Conservation (phyloP, 1,140 invertebrate species). For the Trachymyrmex septentrionalis region DNA sequence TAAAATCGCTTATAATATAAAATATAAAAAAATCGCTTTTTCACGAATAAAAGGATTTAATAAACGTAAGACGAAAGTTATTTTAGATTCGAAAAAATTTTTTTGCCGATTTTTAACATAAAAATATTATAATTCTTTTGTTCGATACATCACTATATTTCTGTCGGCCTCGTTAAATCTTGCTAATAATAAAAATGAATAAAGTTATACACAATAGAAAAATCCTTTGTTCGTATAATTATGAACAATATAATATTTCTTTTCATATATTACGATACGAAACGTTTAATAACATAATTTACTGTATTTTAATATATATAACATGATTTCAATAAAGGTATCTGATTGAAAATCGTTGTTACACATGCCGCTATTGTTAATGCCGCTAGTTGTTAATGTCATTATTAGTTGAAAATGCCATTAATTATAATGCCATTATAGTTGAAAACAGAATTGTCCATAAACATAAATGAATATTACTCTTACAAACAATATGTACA, state of each 20-base stretch:
- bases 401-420: neutral
- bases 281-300: slow-evolving; percentile 49
- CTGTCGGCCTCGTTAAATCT: slow-evolving; percentile 13
- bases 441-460: slow-evolving; percentile 4
- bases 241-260: slow-evolving; percentile 22
- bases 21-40: slow-evolving; percentile 7
- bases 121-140: slow-evolving; percentile 55
- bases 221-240: slow-evolving; percentile 37
- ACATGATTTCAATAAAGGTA: slow-evolving; percentile 32
- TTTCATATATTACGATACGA: slow-evolving; percentile 12
- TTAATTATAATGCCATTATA: neutral
- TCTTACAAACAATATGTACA: slow-evolving; percentile 9
- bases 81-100: slow-evolving; percentile 10
- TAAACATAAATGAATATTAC: neutral
- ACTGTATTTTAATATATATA: slow-evolving; percentile 25
- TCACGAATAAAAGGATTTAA: slow-evolving; percentile 17
- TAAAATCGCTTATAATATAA: slow-evolving; percentile 29
- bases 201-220: slow-evolving; percentile 39
- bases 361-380: slow-evolving; percentile 25
- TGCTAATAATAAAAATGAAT: slow-evolving; percentile 49
- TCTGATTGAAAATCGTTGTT: slow-evolving; percentile 23
- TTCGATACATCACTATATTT: slow-evolving; percentile 21
- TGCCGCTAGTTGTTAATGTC: slow-evolving; percentile 21
- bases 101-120: slow-evolving; percentile 44
- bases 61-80: slow-evolving; percentile 63